A percentile compares a stretch with the other conserved stretches of the same genome.
Conservation (phyloP, 2,797 vertebrate genomes). For the Babyrousa celebensis region DNA sequence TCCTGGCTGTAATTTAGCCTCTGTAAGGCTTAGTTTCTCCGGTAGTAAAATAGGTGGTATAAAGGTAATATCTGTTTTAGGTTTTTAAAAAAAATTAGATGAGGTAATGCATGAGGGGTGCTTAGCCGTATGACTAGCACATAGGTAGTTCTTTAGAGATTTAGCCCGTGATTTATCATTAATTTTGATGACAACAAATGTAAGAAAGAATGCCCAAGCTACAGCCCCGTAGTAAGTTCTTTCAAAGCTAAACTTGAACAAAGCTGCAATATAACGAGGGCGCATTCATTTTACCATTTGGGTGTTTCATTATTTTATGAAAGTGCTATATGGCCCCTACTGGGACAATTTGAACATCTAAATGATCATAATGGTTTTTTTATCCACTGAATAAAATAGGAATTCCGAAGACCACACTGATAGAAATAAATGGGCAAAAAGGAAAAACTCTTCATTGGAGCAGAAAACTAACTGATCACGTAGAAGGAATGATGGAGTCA, state of each 20-base stretch:
- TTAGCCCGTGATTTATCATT: not conserved
- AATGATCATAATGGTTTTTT: not conserved
- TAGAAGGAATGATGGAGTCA: not conserved
- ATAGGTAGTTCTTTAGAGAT: not conserved
- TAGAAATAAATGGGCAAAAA: not conserved
- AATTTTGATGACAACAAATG: not conserved
- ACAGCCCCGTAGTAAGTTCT: not conserved
- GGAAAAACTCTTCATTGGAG: not conserved
- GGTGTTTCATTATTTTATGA: not conserved
- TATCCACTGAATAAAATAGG: not conserved
- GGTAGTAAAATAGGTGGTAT: not conserved
- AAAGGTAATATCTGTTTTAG: not conserved
- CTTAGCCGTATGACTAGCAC: not conserved
- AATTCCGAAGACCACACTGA: not conserved
- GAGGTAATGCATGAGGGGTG: not conserved
- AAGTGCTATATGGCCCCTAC: not conserved
- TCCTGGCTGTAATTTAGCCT: not conserved
- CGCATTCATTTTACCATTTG: not conserved
- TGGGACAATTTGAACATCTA: not conserved
- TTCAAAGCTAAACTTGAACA: not conserved
- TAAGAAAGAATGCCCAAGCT: not conserved
- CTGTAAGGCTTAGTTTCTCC: not conserved
- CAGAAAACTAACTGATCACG: not conserved
- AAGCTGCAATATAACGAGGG: not conserved
- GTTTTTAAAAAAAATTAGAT: not conserved